A percentile compares a stretch with the other conserved stretches of the same genome.
Conservation (phyloP, 2,113 vertebrate species). For the Perognathus longimembris region DNA sequence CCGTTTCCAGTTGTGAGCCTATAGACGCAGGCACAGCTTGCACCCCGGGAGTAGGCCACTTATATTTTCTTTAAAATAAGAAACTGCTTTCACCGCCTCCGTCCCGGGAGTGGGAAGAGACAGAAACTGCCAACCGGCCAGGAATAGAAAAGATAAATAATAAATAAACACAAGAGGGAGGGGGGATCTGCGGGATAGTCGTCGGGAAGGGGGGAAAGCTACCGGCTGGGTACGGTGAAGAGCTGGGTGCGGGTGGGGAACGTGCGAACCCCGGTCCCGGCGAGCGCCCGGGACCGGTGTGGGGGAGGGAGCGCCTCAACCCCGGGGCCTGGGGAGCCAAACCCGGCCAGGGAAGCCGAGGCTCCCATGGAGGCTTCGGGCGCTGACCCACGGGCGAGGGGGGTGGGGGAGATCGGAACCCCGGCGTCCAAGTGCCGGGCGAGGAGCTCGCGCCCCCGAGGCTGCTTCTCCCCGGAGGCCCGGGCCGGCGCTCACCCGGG, state of each 20-base stretch:
- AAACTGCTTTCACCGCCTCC: slow-evolving; percentile 25
- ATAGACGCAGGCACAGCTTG: not conserved
- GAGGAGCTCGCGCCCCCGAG: not conserved
- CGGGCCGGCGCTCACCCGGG: not conserved
- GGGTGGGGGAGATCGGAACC: not conserved
- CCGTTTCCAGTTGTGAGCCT: not conserved
- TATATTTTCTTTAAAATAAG: slow-evolving; percentile 42
- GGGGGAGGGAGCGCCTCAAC: not conserved
- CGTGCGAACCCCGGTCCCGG: too few species aligned
- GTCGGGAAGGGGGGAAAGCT: not conserved
- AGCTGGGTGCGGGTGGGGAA: not conserved
- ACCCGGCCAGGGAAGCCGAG: not conserved
- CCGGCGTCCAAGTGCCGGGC: not conserved
- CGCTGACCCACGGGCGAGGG: too few species aligned
- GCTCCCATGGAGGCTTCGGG: not conserved
- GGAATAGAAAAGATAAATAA: not conserved
- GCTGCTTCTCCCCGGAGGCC: not conserved
- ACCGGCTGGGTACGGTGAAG: not conserved
- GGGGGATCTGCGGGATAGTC: not conserved
- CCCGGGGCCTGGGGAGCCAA: not conserved
- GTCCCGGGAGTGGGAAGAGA: not conserved
- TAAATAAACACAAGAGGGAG: not conserved
- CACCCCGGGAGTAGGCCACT: not conserved
- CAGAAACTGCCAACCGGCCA: not conserved
- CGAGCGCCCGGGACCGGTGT: too few species aligned